These are phyloP conservation scores for Epinephelus fuscoguttatus DNA, from an alignment of 2,113 vertebrate species.

Conservation along the genomic window DNA sequence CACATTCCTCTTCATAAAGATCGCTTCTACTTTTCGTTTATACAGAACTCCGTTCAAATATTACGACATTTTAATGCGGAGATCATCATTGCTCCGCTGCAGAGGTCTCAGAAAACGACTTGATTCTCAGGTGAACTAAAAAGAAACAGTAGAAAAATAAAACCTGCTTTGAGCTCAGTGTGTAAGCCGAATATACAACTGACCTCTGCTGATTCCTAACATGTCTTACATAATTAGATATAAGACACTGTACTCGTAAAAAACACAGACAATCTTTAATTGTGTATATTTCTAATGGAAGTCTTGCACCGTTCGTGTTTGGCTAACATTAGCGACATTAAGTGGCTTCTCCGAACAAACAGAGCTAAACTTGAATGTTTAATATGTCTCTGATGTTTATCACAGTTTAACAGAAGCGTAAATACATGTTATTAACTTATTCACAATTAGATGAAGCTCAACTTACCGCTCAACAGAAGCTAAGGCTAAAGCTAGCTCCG, in stretches of 20 bases:
- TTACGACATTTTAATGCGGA: not conserved
- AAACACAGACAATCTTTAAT: not conserved
- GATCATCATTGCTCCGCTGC: not conserved
- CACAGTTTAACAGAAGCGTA: not conserved
- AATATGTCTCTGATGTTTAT: rapidly evolving
- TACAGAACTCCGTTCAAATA: not conserved
- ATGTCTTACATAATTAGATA: rapidly evolving
- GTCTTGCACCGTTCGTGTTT: not conserved
- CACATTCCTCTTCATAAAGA: too few relatives aligned
- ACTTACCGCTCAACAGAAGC: conserved; percentile 8
- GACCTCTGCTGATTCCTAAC: rapidly evolving
- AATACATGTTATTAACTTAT: rapidly evolving
- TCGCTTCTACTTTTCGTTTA: too few relatives aligned
- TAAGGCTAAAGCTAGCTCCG: conserved; percentile 4
- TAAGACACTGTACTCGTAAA: rapidly evolving
- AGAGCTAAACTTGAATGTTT: rapidly evolving
- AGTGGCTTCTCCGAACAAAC: not conserved
- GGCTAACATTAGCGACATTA: not conserved
- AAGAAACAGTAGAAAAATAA: not conserved
- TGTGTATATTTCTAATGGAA: not conserved
- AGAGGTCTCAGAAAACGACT: not conserved
- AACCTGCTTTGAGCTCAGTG: not conserved
- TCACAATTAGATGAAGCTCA: not conserved
- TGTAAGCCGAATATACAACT: not conserved
- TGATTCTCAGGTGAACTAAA: not conserved